Percentiles rank a stretch among this genome's conserved stretches.
These are phyloP conservation scores for Laticauda colubrina DNA, from an alignment of 2,113 vertebrate genomes.

Conservation along the genomic window DNA sequence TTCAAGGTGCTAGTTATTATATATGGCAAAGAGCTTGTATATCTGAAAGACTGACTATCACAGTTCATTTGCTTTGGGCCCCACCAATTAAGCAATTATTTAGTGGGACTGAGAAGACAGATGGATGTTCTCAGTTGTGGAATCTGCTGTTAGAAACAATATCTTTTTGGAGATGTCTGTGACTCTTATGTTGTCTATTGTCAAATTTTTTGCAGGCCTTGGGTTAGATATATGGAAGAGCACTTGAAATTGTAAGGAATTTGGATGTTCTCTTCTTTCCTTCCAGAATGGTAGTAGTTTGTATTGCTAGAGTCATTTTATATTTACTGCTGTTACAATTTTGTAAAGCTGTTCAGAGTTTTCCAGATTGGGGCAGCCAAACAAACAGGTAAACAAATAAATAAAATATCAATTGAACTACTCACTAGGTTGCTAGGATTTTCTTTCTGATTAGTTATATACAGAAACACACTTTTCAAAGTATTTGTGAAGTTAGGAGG, in stretches of 20 bases:
- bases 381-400: not conserved
- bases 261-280: not conserved
- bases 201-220: not conserved
- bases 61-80: not conserved
- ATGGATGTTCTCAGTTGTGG: not conserved
- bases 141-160: not conserved
- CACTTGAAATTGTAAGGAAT: not conserved
- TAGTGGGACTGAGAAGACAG: not conserved
- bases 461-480: not conserved
- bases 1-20: not conserved
- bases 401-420: not conserved
- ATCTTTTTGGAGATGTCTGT: not conserved
- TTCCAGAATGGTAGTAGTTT: not conserved
- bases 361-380: not conserved
- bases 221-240: not conserved
- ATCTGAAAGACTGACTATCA: not conserved
- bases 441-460: not conserved
- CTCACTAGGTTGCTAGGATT: not conserved
- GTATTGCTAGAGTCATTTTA: not conserved
- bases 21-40: not conserved
- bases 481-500: not conserved
- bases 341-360: not conserved
- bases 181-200: not conserved
- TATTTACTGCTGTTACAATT: not conserved
- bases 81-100: not conserved